Evolutionary conservation across 92 coral and sea anemone genomes (phyloP).

Genomic region (Pocillopora meandrina): DNA sequence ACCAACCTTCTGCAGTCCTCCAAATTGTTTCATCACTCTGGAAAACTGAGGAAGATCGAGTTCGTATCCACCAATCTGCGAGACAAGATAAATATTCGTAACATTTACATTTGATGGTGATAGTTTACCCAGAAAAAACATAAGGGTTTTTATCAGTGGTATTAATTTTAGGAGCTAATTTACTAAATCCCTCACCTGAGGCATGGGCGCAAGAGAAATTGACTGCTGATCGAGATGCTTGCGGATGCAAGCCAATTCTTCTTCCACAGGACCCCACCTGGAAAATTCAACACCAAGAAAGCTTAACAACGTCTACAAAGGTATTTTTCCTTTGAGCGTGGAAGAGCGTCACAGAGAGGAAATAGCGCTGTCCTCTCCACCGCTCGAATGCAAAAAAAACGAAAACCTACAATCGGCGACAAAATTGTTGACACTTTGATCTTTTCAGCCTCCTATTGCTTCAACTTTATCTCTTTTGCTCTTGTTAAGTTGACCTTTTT

Average conservation of each 20-base stretch:
- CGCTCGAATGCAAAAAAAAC: no score
- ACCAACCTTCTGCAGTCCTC: constrained; percentile 96
- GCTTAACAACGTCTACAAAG: no score
- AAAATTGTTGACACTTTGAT: no score
- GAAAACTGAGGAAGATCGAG: constrained; percentile 90
- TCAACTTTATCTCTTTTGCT: no score
- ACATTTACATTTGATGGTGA: not conserved
- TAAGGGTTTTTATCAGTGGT: not conserved
- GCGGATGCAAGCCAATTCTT: constrained; percentile 80
- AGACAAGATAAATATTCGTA: not conserved
- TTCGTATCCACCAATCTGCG: constrained; percentile 92
- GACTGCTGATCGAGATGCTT: constrained; percentile 85
- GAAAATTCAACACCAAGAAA: not conserved
- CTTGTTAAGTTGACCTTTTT: no score
- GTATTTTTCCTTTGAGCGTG: no score
- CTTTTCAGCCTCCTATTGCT: no score
- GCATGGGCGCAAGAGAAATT: constrained; percentile 79
- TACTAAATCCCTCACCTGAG: constrained; percentile 64
- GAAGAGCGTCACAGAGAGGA: no score
- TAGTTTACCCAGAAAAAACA: no score
- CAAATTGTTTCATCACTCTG: constrained; percentile 77
- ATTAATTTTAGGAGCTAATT: no score
- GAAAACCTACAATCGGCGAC: no score
- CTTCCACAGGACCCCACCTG: constrained; percentile 89
- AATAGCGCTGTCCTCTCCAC: no score